Conservation (phyloP, 2,113 vertebrate genomes). For the Sakesphorus luctuosus region DNA sequence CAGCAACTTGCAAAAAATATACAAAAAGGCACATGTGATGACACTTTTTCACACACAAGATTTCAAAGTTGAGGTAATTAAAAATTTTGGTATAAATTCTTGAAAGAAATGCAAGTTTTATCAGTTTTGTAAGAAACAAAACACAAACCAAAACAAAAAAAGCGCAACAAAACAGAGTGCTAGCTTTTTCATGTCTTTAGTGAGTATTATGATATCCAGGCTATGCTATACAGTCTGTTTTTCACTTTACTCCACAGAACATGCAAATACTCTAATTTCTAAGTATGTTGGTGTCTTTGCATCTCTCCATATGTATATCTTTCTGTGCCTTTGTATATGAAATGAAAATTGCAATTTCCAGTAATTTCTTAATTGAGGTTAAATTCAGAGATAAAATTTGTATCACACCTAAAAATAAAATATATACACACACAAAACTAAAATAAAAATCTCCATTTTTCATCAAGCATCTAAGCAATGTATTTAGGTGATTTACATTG, state of each 20-base stretch:
- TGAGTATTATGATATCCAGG: neutral
- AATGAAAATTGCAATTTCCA: neutral
- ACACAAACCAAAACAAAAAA: neutral
- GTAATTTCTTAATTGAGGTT: neutral
- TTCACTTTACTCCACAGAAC: neutral
- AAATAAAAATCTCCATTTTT: neutral
- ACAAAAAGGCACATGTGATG: neutral
- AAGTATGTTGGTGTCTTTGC: neutral
- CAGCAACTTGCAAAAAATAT: neutral
- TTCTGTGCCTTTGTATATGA: neutral
- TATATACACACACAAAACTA: neutral
- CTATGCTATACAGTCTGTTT: neutral
- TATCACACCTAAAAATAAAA: neutral
- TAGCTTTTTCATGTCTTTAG: neutral
- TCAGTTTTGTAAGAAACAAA: rapidly evolving
- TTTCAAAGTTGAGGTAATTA: neutral
- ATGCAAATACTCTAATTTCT: neutral
- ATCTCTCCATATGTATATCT: neutral
- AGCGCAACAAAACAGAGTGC: neutral
- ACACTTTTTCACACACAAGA: neutral
- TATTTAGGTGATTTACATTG: neutral
- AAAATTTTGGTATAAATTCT: neutral
- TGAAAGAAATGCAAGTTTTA: neutral
- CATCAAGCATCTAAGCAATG: neutral
- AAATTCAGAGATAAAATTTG: neutral